phyloP scores from a whole-genome alignment of 2,888 invertebrate genomes.

The Corythucha ciliata region DNA sequence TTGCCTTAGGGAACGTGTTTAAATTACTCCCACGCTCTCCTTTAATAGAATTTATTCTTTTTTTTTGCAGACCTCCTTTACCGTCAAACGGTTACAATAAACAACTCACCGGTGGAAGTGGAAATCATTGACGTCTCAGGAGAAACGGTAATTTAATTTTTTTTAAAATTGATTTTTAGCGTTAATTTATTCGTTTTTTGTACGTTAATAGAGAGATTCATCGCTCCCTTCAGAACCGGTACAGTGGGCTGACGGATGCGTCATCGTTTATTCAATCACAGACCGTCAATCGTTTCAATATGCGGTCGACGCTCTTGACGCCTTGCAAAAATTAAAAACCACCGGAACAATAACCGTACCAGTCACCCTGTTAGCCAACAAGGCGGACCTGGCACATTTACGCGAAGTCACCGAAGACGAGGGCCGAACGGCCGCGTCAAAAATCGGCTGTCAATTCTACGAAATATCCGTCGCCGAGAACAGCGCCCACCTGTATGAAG shows the following conservation, averaged over 20 bases:
- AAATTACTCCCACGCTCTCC: background rate
- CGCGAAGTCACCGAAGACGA: slow-evolving; percentile 63
- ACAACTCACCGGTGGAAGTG: slow-evolving; percentile 61
- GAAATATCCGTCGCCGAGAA: slow-evolving; percentile 77
- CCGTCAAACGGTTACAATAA: slow-evolving; percentile 62
- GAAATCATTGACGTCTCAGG: slow-evolving; percentile 73
- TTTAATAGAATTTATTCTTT: slow-evolving; percentile 3
- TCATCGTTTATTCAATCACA: slow-evolving; percentile 68
- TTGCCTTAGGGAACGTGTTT: background rate
- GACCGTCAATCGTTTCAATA: slow-evolving; percentile 61
- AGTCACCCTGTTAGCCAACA: slow-evolving; percentile 64
- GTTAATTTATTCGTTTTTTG: slow-evolving; percentile 36
- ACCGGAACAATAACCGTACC: slow-evolving; percentile 47
- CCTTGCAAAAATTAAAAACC: slow-evolving; percentile 48
- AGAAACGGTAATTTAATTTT: slow-evolving; percentile 46
- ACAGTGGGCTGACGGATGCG: slow-evolving; percentile 69
- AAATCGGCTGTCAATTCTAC: slow-evolving; percentile 62
- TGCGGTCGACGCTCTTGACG: slow-evolving; percentile 53
- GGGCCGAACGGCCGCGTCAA: slow-evolving; percentile 56
- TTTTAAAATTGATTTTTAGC: slow-evolving; percentile 1
- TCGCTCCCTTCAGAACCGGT: slow-evolving; percentile 51
- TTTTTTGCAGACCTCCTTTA: slow-evolving; percentile 61
- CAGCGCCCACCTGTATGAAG: slow-evolving; percentile 60
- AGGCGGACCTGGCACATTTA: slow-evolving; percentile 67
- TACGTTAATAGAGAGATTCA: slow-evolving; percentile 42